phyloP scores from a whole-genome alignment of 2,888 invertebrate species.

The Dendrolimus houi region DNA sequence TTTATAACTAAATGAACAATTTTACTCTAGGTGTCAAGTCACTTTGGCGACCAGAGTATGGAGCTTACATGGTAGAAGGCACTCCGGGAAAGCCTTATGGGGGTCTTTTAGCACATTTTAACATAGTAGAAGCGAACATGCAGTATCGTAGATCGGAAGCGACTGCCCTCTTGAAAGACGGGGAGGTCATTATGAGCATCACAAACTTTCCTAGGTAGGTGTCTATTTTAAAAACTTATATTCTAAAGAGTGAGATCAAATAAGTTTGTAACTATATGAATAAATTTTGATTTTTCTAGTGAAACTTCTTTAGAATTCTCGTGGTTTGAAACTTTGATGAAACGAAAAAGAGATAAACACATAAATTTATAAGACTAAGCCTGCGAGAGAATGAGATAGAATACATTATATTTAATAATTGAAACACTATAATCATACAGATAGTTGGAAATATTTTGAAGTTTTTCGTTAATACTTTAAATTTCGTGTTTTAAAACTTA shows the following conservation, averaged over 20 bases:
- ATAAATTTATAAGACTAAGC: too few relatives aligned
- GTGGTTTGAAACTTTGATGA: too few relatives aligned
- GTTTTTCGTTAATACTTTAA: not conserved
- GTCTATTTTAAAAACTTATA: constrained; percentile 3
- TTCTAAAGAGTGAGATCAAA: constrained; percentile 7
- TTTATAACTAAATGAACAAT: too few relatives aligned
- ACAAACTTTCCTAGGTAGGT: constrained; percentile 93
- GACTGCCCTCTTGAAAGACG: constrained; percentile 82
- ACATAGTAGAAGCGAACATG: constrained; percentile 99
- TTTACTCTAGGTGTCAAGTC: constrained; percentile 82
- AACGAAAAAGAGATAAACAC: too few relatives aligned
- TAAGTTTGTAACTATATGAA: not conserved
- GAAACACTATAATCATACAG: too few relatives aligned
- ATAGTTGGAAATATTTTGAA: too few relatives aligned
- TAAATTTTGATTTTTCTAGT: not conserved
- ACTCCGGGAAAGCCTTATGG: constrained; percentile 98
- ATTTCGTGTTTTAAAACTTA: not conserved
- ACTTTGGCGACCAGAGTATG: constrained; percentile 98
- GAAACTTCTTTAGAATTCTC: too few relatives aligned
- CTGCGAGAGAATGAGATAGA: too few relatives aligned
- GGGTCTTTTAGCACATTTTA: constrained; percentile 96
- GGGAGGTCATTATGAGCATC: constrained; percentile 92
- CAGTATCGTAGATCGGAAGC: constrained; percentile 90
- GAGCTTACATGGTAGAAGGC: constrained; percentile 99
- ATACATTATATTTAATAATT: too few relatives aligned